Percentiles rank a stretch among this genome's conserved stretches.
phyloP scores from a whole-genome alignment of 2,888 invertebrate species.

The Dione vanillae region DNA sequence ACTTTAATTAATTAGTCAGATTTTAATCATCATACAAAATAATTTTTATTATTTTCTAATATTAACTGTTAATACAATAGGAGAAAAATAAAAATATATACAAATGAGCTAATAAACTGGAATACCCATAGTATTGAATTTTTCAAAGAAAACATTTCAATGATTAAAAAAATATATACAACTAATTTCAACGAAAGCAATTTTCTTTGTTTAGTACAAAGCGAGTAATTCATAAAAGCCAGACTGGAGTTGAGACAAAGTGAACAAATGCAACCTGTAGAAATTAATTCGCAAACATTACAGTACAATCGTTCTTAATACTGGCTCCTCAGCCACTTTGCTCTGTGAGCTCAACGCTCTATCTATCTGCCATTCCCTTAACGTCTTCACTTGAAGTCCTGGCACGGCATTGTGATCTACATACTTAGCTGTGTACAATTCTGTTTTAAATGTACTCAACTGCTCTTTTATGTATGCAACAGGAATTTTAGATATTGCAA shows the following conservation, averaged over 20 bases:
- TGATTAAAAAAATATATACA: constrained; percentile 2
- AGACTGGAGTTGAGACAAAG: constrained; percentile 15
- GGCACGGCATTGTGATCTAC: constrained; percentile 64
- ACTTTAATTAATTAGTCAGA: no score
- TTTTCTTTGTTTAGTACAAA: constrained; percentile 23
- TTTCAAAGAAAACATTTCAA: neutral
- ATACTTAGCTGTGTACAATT: constrained; percentile 68
- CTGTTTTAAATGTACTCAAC: constrained; percentile 60
- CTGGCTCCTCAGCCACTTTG: constrained; percentile 51
- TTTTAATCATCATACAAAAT: no score
- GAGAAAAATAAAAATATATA: no score
- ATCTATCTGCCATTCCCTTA: constrained; percentile 76
- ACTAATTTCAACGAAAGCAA: constrained; percentile 17
- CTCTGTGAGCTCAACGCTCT: constrained; percentile 54
- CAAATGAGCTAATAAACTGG: neutral
- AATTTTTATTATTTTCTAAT: no score
- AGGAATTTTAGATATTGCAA: constrained; percentile 72
- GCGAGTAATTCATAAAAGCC: constrained; percentile 19
- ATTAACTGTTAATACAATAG: no score
- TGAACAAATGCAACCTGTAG: constrained; percentile 8
- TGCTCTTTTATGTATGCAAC: constrained; percentile 69
- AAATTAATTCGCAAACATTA: constrained; percentile 29
- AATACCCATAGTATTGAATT: neutral
- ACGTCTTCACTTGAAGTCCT: constrained; percentile 67
- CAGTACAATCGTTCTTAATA: constrained; percentile 55